These are phyloP conservation scores for Thalassarche chlororhynchos DNA, from an alignment of 2,113 vertebrate genomes.

Conservation along the genomic window DNA sequence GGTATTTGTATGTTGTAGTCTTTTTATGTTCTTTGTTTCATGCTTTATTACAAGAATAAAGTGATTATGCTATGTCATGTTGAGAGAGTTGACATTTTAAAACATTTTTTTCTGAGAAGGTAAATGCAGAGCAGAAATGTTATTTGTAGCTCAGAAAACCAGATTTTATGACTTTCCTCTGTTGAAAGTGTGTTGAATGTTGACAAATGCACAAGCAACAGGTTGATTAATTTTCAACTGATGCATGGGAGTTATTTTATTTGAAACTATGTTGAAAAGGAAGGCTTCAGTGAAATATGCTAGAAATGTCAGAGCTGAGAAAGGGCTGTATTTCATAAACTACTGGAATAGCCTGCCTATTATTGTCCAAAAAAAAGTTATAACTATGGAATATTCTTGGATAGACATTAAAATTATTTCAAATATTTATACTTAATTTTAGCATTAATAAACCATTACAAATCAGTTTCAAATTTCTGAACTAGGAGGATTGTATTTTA, in stretches of 20 bases:
- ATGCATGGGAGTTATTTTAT: neutral
- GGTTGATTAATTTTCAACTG: constrained; percentile 2
- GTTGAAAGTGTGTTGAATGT: neutral
- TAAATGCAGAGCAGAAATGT: neutral
- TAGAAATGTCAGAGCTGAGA: neutral
- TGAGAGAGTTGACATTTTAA: constrained; percentile 4
- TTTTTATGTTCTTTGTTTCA: neutral
- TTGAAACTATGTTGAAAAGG: constrained; percentile 5
- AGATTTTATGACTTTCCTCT: neutral
- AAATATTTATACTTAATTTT: neutral
- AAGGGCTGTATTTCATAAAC: neutral
- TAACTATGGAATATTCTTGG: neutral
- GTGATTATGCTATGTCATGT: neutral
- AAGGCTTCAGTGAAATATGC: neutral
- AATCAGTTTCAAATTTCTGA: neutral
- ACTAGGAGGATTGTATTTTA: neutral
- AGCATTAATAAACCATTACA: neutral
- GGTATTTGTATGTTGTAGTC: neutral
- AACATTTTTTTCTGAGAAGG: neutral
- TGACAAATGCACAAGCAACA: neutral
- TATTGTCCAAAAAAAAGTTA: neutral
- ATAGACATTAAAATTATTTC: neutral
- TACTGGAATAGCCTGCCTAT: neutral
- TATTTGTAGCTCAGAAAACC: neutral
- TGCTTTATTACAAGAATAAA: neutral